Conservation (phyloP, 2,888 invertebrate genomes). For the Miltochrista miniata region DNA sequence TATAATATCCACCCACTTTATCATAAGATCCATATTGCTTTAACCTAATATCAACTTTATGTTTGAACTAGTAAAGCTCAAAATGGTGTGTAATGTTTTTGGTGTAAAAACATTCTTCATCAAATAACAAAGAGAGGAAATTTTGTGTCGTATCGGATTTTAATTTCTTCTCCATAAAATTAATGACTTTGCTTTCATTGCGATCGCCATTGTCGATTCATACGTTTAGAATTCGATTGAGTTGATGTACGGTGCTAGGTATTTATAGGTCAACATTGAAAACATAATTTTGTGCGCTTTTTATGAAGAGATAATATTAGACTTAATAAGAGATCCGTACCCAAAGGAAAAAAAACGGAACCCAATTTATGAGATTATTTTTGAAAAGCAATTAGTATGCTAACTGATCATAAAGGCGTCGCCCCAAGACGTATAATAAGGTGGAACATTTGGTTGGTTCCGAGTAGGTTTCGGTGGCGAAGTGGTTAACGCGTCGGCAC, state of each 20-base stretch:
- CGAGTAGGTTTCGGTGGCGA: no score
- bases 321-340: not conserved
- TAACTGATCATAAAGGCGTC: no score
- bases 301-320: no score
- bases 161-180: slow-evolving; percentile 78
- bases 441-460: no score
- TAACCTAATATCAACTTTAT: slow-evolving; percentile 25
- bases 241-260: slow-evolving; percentile 33
- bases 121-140: slow-evolving; percentile 56
- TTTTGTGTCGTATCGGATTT: slow-evolving; percentile 82
- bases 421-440: no score
- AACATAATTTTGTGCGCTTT: no score
- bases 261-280: slow-evolving; percentile 38
- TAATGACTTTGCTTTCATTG: slow-evolving; percentile 74
- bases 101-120: slow-evolving; percentile 41
- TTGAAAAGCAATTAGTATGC: no score
- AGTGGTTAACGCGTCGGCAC: no score
- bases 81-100: slow-evolving; percentile 9
- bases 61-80: slow-evolving; percentile 9
- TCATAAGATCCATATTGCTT: slow-evolving; percentile 23
- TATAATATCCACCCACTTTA: slow-evolving; percentile 34
- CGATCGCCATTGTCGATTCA: slow-evolving; percentile 57
- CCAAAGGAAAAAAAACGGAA: not conserved
- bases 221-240: slow-evolving; percentile 62
- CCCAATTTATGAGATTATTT: no score